Conservation (phyloP, 1,140 invertebrate species). For the Drosophila tani region DNA sequence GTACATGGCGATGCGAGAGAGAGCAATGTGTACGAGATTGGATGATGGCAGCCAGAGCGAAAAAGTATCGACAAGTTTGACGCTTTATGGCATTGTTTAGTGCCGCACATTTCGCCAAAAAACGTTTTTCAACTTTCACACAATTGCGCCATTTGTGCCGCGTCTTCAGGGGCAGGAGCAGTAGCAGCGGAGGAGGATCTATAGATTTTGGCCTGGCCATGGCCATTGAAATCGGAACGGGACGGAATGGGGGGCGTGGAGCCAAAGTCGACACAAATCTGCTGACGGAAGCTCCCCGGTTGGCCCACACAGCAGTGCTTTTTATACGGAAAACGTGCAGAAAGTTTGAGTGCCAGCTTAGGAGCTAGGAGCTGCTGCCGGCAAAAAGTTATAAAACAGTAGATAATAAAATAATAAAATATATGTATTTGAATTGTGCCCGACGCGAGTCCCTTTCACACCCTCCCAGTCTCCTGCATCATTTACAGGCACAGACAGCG, state of each 20-base stretch:
- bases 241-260: constrained; percentile 3
- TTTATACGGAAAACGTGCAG: constrained; percentile 82
- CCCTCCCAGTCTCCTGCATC: neutral
- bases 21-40: constrained; percentile 50
- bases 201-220: constrained; percentile 19
- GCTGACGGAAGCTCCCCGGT: constrained; percentile 75
- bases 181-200: neutral
- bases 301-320: constrained; percentile 53
- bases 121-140: constrained; percentile 84
- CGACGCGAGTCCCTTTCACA: constrained; percentile 39
- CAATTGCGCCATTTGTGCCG: constrained; percentile 80
- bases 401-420: constrained; percentile 84
- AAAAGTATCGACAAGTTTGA: constrained; percentile 83
- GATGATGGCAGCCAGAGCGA: constrained; percentile 53
- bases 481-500: neutral
- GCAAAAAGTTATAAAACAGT: constrained; percentile 81
- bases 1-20: constrained; percentile 33
- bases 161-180: constrained; percentile 51
- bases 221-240: constrained; percentile 9
- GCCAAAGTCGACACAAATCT: constrained; percentile 67
- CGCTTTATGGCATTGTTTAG: constrained; percentile 84
- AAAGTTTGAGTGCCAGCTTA: constrained; percentile 83
- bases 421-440: constrained; percentile 80
- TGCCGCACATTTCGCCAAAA: constrained; percentile 81
- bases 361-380: constrained; percentile 31